Evolutionary conservation across 2,113 vertebrate species (phyloP).

Genomic region (Pluvialis apricaria): DNA sequence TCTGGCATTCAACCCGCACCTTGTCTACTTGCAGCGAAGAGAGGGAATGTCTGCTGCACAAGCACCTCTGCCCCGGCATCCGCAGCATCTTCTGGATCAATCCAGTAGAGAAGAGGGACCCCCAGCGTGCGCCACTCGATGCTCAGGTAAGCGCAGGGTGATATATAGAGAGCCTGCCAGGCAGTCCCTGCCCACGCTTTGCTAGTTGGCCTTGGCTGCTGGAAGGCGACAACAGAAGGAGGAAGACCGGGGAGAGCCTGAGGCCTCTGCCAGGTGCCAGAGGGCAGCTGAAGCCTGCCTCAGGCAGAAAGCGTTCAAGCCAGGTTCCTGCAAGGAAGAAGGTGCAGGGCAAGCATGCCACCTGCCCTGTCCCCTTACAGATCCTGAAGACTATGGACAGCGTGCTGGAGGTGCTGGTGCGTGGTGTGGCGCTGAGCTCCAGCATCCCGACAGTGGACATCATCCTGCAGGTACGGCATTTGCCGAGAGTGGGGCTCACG

Average conservation of each 20-base stretch:
- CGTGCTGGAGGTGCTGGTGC: background rate
- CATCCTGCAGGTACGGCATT: background rate
- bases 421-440: no score
- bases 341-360: background rate
- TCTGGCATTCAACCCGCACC: background rate
- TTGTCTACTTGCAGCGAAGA: background rate
- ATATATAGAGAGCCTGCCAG: background rate
- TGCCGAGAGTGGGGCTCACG: background rate
- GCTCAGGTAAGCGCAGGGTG: background rate
- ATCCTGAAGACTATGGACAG: background rate
- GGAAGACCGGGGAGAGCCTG: background rate
- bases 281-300: background rate
- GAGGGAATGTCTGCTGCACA: background rate
- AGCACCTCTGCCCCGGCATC: background rate
- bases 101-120: background rate
- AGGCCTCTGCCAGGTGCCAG: background rate
- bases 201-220: background rate
- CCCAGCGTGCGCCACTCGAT: fast-evolving
- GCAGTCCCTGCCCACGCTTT: no score
- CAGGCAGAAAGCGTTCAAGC: background rate
- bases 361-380: background rate
- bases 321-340: background rate
- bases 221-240: background rate
- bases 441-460: fast-evolving
- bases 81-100: background rate